Percentiles rank a stretch among this genome's conserved stretches.
phyloP scores from a whole-genome alignment of 1,140 invertebrate genomes.

The Camponotus floridanus region DNA sequence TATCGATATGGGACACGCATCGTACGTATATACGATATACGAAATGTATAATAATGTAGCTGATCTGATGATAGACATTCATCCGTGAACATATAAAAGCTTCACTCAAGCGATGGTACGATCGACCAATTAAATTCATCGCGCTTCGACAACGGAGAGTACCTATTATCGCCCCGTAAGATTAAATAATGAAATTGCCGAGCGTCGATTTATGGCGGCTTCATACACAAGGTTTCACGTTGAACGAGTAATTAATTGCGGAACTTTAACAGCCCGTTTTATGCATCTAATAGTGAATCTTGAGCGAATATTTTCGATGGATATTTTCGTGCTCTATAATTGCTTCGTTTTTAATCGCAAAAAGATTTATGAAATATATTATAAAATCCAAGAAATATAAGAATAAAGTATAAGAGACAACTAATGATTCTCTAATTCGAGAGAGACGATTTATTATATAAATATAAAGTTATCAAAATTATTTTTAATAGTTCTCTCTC shows the following conservation, averaged over 20 bases:
- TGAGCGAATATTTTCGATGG: constrained; percentile 11
- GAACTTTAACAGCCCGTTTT: constrained; percentile 31
- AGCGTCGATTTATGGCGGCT: constrained; percentile 45
- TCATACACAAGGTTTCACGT: constrained; percentile 43
- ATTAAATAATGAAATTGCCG: constrained; percentile 67
- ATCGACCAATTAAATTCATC: constrained; percentile 62
- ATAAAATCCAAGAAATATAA: not conserved
- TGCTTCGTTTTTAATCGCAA: not conserved
- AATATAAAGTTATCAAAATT: not conserved
- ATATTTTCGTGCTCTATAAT: constrained; percentile 7
- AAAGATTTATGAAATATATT: not conserved
- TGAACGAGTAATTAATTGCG: constrained; percentile 53
- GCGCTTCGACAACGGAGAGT: constrained; percentile 33
- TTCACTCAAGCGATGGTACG: constrained; percentile 29
- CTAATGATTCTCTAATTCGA: not conserved
- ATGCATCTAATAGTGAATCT: constrained; percentile 28
- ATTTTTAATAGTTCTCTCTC: not conserved
- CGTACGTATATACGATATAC: not conserved
- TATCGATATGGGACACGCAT: not conserved
- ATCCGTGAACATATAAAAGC: constrained; percentile 47
- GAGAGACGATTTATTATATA: not conserved
- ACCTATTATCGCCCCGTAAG: constrained; percentile 67
- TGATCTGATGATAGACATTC: constrained; percentile 25
- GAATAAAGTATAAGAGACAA: not conserved
- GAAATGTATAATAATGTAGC: constrained; percentile 48